Evolutionary conservation across 1,140 invertebrate genomes (phyloP).

Genomic region (Paraescarpia echinospica): DNA sequence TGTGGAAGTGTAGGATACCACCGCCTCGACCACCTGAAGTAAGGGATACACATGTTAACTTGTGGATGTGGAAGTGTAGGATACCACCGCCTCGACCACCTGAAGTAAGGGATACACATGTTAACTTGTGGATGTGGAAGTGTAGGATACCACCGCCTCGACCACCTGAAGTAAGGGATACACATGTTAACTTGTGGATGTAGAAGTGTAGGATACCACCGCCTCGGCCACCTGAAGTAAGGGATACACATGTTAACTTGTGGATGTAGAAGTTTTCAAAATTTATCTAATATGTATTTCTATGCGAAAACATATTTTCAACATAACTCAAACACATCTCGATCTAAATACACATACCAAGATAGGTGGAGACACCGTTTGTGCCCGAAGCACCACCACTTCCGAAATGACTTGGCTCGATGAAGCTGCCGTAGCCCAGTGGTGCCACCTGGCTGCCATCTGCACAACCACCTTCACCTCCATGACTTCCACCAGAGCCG

Average conservation of each 20-base stretch:
- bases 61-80: constrained; percentile 36
- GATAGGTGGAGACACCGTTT: constrained; percentile 7
- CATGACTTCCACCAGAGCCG: constrained; percentile 45
- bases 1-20: constrained; percentile 39
- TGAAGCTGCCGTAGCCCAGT: constrained; percentile 41
- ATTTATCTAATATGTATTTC: too few relatives aligned
- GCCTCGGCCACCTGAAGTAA: constrained; percentile 40
- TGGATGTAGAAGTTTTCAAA: constrained; percentile 39
- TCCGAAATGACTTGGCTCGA: constrained; percentile 40
- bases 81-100: constrained; percentile 47
- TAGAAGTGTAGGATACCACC: constrained; percentile 42
- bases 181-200: constrained; percentile 35
- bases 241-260: constrained; percentile 32
- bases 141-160: constrained; percentile 44
- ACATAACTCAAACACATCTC: too few relatives aligned
- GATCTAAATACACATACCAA: constrained; percentile 23
- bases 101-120: constrained; percentile 33
- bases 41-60: constrained; percentile 32
- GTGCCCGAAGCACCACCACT: constrained; percentile 40
- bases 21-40: constrained; percentile 43
- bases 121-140: constrained; percentile 34
- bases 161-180: constrained; percentile 35
- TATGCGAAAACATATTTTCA: too few relatives aligned
- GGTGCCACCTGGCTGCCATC: constrained; percentile 26
- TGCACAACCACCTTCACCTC: constrained; percentile 43